Evolutionary conservation across 2,113 vertebrate genomes (phyloP).

Genomic region (Callorhinus ursinus): DNA sequence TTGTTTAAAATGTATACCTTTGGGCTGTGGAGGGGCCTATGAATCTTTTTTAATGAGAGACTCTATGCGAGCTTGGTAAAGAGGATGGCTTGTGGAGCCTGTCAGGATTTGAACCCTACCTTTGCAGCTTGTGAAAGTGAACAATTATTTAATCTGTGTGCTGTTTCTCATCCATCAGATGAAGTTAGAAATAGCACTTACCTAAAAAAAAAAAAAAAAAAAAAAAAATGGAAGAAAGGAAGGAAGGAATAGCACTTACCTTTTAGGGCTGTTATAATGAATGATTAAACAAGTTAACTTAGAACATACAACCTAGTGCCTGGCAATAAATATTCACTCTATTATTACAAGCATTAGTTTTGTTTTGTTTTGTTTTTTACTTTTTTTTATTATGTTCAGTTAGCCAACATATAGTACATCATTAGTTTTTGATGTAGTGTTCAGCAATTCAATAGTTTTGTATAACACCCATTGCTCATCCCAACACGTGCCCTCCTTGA

Average conservation of each 20-base stretch:
- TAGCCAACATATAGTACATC: no score
- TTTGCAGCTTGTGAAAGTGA: neutral
- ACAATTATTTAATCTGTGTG: neutral
- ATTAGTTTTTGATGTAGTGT: no score
- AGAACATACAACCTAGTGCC: neutral
- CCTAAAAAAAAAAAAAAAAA: no score
- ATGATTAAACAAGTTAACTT: neutral
- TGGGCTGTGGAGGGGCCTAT: neutral
- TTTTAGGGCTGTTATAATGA: neutral
- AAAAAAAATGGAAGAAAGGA: neutral
- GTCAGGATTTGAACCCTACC: neutral
- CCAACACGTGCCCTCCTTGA: no score
- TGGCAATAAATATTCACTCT: neutral
- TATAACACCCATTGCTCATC: no score
- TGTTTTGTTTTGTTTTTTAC: no score
- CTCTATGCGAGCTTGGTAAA: neutral
- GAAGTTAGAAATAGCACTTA: neutral
- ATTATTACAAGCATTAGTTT: neutral
- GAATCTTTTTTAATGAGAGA: neutral
- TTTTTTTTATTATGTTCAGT: no score
- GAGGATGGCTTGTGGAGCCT: neutral
- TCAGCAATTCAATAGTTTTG: no score
- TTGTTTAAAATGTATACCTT: neutral
- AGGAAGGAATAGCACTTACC: neutral
- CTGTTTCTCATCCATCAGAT: neutral